Evolutionary conservation across 2,113 vertebrate species (phyloP).

Genomic region (Podilymbus podiceps): DNA sequence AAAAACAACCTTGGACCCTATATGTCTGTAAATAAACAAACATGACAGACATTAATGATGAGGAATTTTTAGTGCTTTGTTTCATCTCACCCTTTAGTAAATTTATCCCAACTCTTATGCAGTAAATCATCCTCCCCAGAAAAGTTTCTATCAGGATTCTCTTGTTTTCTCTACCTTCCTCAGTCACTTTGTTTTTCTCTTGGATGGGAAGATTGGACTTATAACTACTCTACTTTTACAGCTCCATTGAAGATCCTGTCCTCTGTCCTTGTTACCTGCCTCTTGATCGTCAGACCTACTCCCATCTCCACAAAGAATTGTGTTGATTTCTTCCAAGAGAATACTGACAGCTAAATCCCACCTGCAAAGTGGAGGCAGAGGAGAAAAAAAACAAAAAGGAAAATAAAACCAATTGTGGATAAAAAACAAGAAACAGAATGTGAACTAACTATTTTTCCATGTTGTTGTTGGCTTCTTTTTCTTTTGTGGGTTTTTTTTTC

Average conservation of each 20-base stretch:
- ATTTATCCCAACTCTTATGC: background rate
- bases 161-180: background rate
- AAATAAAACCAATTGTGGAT: background rate
- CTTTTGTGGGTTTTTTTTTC: too few species aligned
- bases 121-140: background rate
- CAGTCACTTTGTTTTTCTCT: background rate
- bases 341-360: background rate
- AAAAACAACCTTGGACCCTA: background rate
- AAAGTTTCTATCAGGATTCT: background rate
- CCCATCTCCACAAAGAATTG: background rate
- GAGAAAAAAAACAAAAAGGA: background rate
- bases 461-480: background rate
- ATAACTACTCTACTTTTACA: background rate
- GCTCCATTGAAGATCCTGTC: background rate
- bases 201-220: background rate
- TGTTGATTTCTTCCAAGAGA: background rate
- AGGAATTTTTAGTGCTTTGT: background rate
- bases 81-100: background rate
- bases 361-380: background rate
- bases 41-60: background rate
- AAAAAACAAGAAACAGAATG: background rate
- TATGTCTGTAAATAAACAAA: background rate
- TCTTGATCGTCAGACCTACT: background rate
- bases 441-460: background rate
- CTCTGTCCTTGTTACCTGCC: background rate